Base-by-base conservation (phyloP, 2,113 vertebrate species). In the Theropithecus gelada region DNA sequence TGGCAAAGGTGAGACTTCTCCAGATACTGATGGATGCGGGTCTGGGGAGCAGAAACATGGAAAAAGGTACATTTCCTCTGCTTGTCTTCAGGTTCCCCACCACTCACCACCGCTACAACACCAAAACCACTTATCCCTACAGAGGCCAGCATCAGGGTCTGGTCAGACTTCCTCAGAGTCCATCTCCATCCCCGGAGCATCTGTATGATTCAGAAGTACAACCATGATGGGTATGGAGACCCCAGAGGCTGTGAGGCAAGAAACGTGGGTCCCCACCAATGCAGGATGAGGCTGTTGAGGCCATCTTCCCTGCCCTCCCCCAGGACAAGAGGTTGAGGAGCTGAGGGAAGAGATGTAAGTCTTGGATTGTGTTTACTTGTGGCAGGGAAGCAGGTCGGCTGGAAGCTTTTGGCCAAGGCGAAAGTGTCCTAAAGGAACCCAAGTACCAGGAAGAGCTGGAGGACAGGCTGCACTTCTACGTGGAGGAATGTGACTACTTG, bases 401-500 rank as follows among this genome's bases (percentile, higher is more conserved):
- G 6, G 99, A 99, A 97, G 99, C 99, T 3, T 99, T 99, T 35
- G 99, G 99, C 4, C 99, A 99, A 97, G 99, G 99, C 0, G 99
- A 99, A 93, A 98, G 98, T 2, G 97, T 99, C 48, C 98, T 99
- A 96, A 98, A 98, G 96, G 98, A 98, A 0, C 98, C 99, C 2
- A 16, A 94, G 0, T 99, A 99, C 18, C 1, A 99, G 0, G 99
- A 99, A 16, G 99, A 99, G 75, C 17, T 99, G 88, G 99, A 99
- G 52, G 99, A 99, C 98, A 98, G 98, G 35, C 86, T 99, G 80
- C 99, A 99, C 91, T 99, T 99, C 98, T 99, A 98, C 0, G 98
- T 99, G 0, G 99, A 99, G 40, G 99, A 99, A 87, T 99, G 99
- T 13, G 99, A 99, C 94, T 99, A 99, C n/a, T 98, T 99, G 43